A percentile compares a stretch with the other conserved stretches of the same genome.
Evolutionary conservation across 1,140 invertebrate species (phyloP).

Genomic region (Globodera rostochiensis): DNA sequence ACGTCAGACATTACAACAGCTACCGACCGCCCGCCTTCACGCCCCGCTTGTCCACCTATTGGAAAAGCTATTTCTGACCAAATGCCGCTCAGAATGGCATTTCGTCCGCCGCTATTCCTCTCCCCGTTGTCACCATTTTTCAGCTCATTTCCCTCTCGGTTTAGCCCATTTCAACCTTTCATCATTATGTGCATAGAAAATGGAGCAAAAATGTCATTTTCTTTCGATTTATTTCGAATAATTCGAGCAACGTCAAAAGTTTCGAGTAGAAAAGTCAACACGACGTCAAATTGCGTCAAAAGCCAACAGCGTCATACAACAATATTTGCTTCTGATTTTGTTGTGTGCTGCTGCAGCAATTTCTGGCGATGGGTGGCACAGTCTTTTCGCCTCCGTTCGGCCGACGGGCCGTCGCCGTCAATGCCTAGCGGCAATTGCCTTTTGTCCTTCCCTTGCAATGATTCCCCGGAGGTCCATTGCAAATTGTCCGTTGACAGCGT

Average conservation of each 20-base stretch:
- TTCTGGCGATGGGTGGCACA: no score
- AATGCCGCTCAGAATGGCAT: not conserved
- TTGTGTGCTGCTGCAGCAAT: no score
- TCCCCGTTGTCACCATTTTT: not conserved
- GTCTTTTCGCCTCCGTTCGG: no score
- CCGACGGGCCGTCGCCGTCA: not conserved
- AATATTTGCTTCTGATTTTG: no score
- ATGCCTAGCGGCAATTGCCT: not conserved
- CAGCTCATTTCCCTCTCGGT: not conserved
- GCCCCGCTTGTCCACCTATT: conserved; percentile 46
- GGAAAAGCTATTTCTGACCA: conserved; percentile 43
- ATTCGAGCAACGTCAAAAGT: not conserved
- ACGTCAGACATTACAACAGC: conserved; percentile 53
- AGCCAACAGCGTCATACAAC: no score
- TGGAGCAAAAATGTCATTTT: not conserved
- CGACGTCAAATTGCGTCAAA: no score
- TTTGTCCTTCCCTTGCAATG: not conserved
- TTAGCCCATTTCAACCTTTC: not conserved
- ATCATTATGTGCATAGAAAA: conserved; percentile 11
- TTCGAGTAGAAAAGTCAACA: no score
- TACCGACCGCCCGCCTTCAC: conserved; percentile 50
- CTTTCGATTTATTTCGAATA: not conserved
- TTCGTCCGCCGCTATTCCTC: not conserved
- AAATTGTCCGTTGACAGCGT: not conserved
- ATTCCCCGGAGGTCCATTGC: not conserved